Percentiles rank a stretch among this genome's conserved stretches.
These are phyloP conservation scores for Drosophila sucinea DNA, from an alignment of 1,140 invertebrate species.

Conservation along the genomic window DNA sequence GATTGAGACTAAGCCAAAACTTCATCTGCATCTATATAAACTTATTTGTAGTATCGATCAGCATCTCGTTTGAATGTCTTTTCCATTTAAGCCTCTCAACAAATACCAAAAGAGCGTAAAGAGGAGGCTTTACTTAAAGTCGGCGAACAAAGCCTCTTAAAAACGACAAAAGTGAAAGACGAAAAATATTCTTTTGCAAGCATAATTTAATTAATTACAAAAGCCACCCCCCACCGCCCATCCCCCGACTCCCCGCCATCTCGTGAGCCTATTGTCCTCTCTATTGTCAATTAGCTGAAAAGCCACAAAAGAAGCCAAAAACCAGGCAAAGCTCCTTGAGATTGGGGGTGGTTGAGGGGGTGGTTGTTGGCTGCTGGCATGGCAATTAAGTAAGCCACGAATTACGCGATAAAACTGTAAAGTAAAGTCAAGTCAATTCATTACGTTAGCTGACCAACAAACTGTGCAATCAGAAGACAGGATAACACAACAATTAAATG, in stretches of 20 bases:
- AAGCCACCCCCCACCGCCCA: not conserved
- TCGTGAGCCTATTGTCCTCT: slow-evolving; percentile 12
- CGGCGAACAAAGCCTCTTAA: slow-evolving; percentile 1
- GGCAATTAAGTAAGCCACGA: slow-evolving; percentile 12
- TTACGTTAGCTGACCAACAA: slow-evolving; percentile 28
- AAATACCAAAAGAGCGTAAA: not conserved
- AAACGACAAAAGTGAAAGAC: slow-evolving; percentile 16
- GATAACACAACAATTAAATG: slow-evolving; percentile 47
- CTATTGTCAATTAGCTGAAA: slow-evolving; percentile 44
- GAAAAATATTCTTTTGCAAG: slow-evolving; percentile 35
- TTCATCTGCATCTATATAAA: not conserved
- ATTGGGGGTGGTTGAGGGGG: not conserved
- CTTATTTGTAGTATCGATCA: too few species aligned
- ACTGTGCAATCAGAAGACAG: slow-evolving; percentile 28
- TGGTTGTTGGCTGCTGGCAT: not conserved
- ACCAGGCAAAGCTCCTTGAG: not conserved
- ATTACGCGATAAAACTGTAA: slow-evolving; percentile 53
- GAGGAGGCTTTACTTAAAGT: slow-evolving; percentile 7
- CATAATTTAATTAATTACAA: slow-evolving; percentile 61
- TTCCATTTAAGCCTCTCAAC: slow-evolving; percentile 6
- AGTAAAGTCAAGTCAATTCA: slow-evolving; percentile 44
- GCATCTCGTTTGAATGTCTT: not conserved
- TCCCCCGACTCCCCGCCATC: not conserved
- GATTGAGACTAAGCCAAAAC: not conserved
- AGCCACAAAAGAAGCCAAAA: slow-evolving; percentile 25